A percentile compares a stretch with the other conserved stretches of the same genome.
Conservation (phyloP, 2,888 invertebrate genomes). For the Trachelus tabidus region DNA sequence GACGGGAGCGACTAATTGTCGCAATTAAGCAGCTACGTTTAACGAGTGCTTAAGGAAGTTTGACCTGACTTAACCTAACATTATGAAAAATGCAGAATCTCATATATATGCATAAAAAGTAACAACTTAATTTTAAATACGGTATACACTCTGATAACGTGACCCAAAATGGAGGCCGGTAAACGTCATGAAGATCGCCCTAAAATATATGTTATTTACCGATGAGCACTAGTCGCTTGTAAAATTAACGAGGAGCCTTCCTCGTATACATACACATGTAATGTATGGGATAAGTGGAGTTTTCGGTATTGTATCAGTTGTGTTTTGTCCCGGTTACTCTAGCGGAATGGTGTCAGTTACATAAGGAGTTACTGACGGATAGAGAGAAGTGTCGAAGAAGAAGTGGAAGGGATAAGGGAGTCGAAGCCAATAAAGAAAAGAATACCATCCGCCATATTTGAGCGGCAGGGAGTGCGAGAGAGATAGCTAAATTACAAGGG, state of each 20-base stretch:
- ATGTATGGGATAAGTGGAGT: slow-evolving; percentile 1
- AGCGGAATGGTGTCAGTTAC: slow-evolving; percentile 61
- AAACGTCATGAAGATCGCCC: neutral
- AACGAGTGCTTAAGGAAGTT: neutral
- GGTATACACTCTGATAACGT: neutral
- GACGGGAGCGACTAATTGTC: slow-evolving; percentile 20
- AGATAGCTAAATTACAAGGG: slow-evolving; percentile 9
- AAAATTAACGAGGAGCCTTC: neutral
- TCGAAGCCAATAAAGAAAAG: slow-evolving; percentile 11
- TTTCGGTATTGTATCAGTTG: slow-evolving; percentile 30
- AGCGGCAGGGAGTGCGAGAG: slow-evolving; percentile 7
- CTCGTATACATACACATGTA: neutral
- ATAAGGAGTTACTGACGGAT: slow-evolving; percentile 56
- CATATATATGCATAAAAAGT: neutral
- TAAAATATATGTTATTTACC: neutral
- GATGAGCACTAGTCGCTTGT: neutral
- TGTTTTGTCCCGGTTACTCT: slow-evolving; percentile 59
- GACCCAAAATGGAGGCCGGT: neutral
- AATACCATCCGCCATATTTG: neutral
- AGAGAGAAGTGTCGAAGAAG: slow-evolving; percentile 43
- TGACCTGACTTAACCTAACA: neutral
- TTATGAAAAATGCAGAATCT: neutral
- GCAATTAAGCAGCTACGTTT: neutral
- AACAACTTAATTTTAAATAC: neutral
- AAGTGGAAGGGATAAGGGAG: slow-evolving; percentile 31